Evolutionary conservation across 1,140 invertebrate genomes (phyloP).

Genomic region (Pristionchus pacificus): DNA sequence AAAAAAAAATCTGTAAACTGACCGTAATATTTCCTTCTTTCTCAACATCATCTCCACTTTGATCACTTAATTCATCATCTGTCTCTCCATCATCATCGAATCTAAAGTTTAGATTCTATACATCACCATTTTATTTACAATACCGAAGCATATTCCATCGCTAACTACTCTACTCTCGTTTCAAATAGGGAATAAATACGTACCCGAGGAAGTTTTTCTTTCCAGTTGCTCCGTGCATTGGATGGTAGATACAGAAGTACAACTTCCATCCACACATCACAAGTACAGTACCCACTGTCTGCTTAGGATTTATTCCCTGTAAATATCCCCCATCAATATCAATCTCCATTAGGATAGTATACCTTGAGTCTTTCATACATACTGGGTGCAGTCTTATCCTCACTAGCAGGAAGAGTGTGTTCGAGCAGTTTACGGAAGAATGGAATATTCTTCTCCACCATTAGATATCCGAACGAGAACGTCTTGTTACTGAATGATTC

Average conservation of each 20-base stretch:
- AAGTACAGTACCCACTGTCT: constrained; percentile 92
- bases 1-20: neutral
- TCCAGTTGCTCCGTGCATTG: constrained; percentile 58
- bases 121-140: too few relatives aligned
- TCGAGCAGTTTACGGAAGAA: constrained; percentile 88
- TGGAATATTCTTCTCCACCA: constrained; percentile 78
- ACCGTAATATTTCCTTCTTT: neutral
- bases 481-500: constrained; percentile 75
- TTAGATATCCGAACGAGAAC: constrained; percentile 84
- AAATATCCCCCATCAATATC: constrained; percentile 11
- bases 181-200: constrained; percentile 19
- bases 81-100: constrained; percentile 42
- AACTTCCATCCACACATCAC: constrained; percentile 89
- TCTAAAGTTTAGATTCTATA: constrained; percentile 33
- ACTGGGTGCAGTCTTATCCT: constrained; percentile 62
- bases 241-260: constrained; percentile 97
- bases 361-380: constrained; percentile 45
- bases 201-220: constrained; percentile 28
- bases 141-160: too few relatives aligned
- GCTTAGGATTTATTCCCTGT: constrained; percentile 85
- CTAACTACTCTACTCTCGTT: neutral
- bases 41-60: constrained; percentile 5
- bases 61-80: constrained; percentile 19
- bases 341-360: neutral
- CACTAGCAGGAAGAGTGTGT: constrained; percentile 68